Evolutionary conservation across 2,888 invertebrate species (phyloP).

Genomic region (Amphimallon solstitiale): DNA sequence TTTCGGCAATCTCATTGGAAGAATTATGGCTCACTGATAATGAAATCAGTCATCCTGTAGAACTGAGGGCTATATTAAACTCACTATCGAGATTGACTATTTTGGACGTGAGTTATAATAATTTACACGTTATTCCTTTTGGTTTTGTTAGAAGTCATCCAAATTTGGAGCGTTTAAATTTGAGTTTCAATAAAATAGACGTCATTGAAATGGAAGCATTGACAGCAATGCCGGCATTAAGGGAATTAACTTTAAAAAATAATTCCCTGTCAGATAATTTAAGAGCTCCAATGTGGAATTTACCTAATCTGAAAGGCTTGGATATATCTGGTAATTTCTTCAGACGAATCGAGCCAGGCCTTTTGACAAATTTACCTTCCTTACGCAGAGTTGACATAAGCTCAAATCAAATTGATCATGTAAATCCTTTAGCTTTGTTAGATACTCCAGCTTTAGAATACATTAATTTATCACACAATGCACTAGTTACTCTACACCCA

Average conservation of each 20-base stretch:
- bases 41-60: constrained; percentile 78
- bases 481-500: constrained; percentile 72
- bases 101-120: constrained; percentile 83
- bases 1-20: constrained; percentile 79
- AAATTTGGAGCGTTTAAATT: constrained; percentile 80
- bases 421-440: constrained; percentile 80
- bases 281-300: constrained; percentile 83
- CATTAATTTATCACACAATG: constrained; percentile 82
- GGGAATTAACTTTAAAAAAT: constrained; percentile 83
- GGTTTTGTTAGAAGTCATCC: constrained; percentile 83
- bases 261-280: constrained; percentile 80
- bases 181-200: constrained; percentile 81
- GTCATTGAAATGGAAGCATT: constrained; percentile 83
- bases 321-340: constrained; percentile 83
- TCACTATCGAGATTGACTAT: constrained; percentile 81
- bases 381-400: constrained; percentile 81
- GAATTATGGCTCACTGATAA: constrained; percentile 82
- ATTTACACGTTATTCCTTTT: constrained; percentile 79
- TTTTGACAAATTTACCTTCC: constrained; percentile 80
- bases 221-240: constrained; percentile 82
- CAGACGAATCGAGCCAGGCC: constrained; percentile 74
- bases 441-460: constrained; percentile 79
- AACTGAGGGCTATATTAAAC: constrained; percentile 78
- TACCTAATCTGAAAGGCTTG: constrained; percentile 84
- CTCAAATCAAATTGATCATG: constrained; percentile 74